phyloP scores from a whole-genome alignment of 2,113 vertebrate species.

The Burhinus oedicnemus region DNA sequence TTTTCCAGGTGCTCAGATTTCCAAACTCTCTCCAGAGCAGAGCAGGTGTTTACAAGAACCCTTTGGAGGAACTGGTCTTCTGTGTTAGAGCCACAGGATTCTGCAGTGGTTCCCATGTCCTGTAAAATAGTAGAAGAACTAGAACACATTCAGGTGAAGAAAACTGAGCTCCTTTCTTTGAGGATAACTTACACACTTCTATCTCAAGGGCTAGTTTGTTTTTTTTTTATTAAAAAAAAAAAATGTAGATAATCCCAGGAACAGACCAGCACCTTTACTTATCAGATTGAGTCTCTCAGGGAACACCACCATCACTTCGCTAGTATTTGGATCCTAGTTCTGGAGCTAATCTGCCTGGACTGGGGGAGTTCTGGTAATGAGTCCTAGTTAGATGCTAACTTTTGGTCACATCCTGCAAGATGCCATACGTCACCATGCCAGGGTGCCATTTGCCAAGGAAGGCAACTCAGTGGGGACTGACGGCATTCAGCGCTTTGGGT shows the following conservation, averaged over 20 bases:
- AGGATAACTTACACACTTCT: neutral
- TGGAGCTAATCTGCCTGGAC: neutral
- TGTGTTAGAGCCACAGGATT: neutral
- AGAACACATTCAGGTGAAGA: neutral
- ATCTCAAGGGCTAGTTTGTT: neutral
- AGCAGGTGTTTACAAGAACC: neutral
- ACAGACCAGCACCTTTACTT: neutral
- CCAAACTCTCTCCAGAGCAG: neutral
- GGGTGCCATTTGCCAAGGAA: neutral
- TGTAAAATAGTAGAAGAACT: neutral
- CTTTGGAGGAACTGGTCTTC: neutral
- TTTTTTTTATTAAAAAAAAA: neutral
- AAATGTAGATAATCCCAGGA: neutral
- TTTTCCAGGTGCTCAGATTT: rapidly evolving
- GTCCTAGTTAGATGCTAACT: neutral
- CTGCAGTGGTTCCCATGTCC: neutral
- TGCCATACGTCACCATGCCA: neutral
- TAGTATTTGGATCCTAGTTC: neutral
- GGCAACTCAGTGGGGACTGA: neutral
- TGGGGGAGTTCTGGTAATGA: neutral
- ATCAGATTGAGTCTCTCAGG: neutral
- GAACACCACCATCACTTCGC: neutral
- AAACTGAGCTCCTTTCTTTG: neutral
- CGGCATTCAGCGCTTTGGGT: rapidly evolving
- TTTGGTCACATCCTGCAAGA: neutral